Percentiles rank a stretch among this genome's conserved stretches.
Conservation (phyloP, 1,140 invertebrate genomes). For the Trissolcus basalis region DNA sequence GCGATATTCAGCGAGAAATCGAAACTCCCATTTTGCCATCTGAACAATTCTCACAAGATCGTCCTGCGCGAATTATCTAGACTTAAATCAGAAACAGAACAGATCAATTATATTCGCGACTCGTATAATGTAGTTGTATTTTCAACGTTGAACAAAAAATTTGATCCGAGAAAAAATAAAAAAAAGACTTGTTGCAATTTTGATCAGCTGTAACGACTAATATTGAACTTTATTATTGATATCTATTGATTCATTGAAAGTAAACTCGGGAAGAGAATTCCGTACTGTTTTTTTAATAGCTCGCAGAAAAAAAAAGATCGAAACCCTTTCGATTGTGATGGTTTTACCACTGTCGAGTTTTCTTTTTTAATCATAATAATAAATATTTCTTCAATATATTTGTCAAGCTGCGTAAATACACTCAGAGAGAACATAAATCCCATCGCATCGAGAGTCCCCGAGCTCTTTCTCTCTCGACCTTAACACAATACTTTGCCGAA, state of each 20-base stretch:
- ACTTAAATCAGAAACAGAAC: neutral
- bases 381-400: slow-evolving; percentile 18
- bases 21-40: slow-evolving; percentile 35
- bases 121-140: too few species aligned
- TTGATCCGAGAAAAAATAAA: too few species aligned
- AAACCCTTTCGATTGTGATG: too few species aligned
- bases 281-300: too few species aligned
- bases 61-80: neutral
- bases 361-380: slow-evolving; percentile 7
- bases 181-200: too few species aligned
- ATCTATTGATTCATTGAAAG: too few species aligned
- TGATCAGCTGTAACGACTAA: too few species aligned
- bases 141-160: too few species aligned
- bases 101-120: too few species aligned
- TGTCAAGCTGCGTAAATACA: slow-evolving; percentile 11
- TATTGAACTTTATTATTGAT: neutral
- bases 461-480: neutral
- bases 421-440: slow-evolving; percentile 6
- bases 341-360: neutral
- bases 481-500: slow-evolving; percentile 18
- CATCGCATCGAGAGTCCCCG: slow-evolving; percentile 7
- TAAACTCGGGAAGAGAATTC: too few species aligned
- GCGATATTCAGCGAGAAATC: slow-evolving; percentile 26
- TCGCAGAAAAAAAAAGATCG: too few species aligned
- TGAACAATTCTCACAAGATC: slow-evolving; percentile 10